Percentiles rank a stretch among this genome's conserved stretches.
phyloP scores from a whole-genome alignment of 1,140 invertebrate genomes.

The Pseudomyrmex concolor region DNA sequence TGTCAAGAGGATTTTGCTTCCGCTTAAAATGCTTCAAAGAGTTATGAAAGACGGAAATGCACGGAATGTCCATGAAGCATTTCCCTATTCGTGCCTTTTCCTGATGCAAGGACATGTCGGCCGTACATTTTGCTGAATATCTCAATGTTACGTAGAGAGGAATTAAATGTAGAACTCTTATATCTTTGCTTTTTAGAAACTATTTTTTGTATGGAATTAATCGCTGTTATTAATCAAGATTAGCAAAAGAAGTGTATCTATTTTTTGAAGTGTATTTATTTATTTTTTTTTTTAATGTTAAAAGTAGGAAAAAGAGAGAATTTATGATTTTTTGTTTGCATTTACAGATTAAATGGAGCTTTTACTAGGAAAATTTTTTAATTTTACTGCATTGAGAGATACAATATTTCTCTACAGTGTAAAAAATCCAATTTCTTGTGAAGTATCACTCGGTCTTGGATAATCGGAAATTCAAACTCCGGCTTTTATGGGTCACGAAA shows the following conservation, averaged over 20 bases:
- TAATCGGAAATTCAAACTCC: conserved; percentile 4
- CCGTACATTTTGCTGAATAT: background rate
- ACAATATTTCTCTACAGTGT: background rate
- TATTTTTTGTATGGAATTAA: background rate
- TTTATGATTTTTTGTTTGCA: background rate
- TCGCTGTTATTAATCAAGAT: background rate
- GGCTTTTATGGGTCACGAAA: conserved; percentile 38
- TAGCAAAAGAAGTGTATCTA: background rate
- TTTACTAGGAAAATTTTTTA: background rate
- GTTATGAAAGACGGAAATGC: conserved; percentile 34
- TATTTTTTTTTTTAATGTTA: background rate
- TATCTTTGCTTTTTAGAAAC: background rate
- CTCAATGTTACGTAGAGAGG: background rate
- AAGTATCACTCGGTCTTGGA: background rate
- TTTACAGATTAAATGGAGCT: background rate
- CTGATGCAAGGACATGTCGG: background rate
- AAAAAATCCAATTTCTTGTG: conserved; percentile 19
- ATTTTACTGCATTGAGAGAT: background rate
- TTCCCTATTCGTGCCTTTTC: conserved; percentile 7
- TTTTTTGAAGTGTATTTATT: background rate
- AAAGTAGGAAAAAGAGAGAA: too few species aligned
- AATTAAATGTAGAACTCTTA: background rate
- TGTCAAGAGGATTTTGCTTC: conserved; percentile 1
- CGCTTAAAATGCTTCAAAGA: conserved; percentile 5
- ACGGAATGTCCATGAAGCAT: background rate